Evolutionary conservation across 2,888 invertebrate genomes (phyloP), one percentile per base, ranked within the genome.

Genomic region (Agrilus biguttatus): DNA sequence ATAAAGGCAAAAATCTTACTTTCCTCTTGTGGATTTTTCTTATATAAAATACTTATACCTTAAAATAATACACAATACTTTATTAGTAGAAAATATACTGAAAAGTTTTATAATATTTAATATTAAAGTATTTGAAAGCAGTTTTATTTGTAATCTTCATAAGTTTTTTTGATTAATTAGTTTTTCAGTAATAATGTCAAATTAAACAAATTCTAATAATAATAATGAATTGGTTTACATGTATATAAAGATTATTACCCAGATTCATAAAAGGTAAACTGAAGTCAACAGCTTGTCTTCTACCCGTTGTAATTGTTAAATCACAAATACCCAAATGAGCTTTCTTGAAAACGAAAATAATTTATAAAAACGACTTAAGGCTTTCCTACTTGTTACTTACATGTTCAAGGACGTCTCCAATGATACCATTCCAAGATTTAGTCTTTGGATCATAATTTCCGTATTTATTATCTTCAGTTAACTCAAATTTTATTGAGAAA

Each of bases 201-300:
- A 34, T 34, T n/a, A 13, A 34, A 8, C 7, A 17, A n/a, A n/a
- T n/a, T n/a, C n/a, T n/a, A n/a, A n/a, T n/a, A n/a, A n/a, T n/a
- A n/a, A n/a, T n/a, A n/a, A n/a, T n/a, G n/a, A n/a, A n/a, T n/a
- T n/a, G n/a, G n/a, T 36, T 34, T 32, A 2, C 52, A 49, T 60
- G 3, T 23, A 8, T 7, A 3, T 28, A 28, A 10, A 10, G 8
- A 28, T 28, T 28, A 28, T 61, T 64, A 65, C 88, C 90, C 49
- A 97, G 69, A 54, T 89, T 92, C 90, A 98, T 95, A 66, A 96
- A 98, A 1, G 97, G 97, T 68, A 91, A 90, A 5, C 92, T 91
- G 62, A 95, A 95, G 63, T 93, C 93, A 14, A 91, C 89, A 33
- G 77, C 80, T 51, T 81, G 78, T 52, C 93, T 79, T 42, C 97